Evolutionary conservation across 2,113 vertebrate genomes (phyloP).

Genomic region (Mola mola): DNA sequence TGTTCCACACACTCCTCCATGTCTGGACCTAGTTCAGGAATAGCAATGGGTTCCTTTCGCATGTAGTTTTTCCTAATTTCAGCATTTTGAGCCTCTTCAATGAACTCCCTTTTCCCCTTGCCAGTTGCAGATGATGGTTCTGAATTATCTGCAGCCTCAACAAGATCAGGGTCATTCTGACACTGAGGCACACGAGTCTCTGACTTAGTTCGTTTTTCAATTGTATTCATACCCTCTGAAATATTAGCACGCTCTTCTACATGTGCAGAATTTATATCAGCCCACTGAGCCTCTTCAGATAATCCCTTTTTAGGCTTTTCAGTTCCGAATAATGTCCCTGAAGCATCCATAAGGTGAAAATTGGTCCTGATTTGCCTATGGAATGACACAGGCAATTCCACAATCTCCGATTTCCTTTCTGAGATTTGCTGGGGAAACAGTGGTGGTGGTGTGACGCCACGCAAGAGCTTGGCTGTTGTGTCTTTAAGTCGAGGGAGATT

Average conservation of each 20-base stretch:
- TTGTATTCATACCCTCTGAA: slow-evolving; percentile 33
- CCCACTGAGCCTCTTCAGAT: slow-evolving; percentile 20
- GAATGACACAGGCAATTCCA: slow-evolving; percentile 85
- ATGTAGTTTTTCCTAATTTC: slow-evolving; percentile 75
- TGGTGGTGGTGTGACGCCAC: slow-evolving; percentile 75
- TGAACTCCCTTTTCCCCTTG: slow-evolving; percentile 76
- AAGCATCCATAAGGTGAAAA: slow-evolving; percentile 63
- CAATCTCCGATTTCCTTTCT: slow-evolving; percentile 86
- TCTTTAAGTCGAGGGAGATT: slow-evolving; percentile 87
- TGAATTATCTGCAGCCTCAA: slow-evolving; percentile 37
- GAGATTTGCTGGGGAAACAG: slow-evolving; percentile 67
- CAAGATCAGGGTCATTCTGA: slow-evolving; percentile 74
- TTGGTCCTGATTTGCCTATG: slow-evolving; percentile 87
- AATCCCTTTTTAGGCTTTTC: slow-evolving; percentile 18
- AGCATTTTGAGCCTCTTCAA: slow-evolving; percentile 79
- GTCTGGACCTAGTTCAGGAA: slow-evolving; percentile 72
- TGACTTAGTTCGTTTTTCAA: slow-evolving; percentile 32
- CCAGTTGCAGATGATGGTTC: slow-evolving; percentile 71
- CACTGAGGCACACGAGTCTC: slow-evolving; percentile 77
- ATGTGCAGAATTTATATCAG: slow-evolving; percentile 9
- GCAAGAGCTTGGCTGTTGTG: slow-evolving; percentile 85
- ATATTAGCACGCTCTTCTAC: slow-evolving; percentile 7
- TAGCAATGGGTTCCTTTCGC: slow-evolving; percentile 74
- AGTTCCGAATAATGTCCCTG: slow-evolving; percentile 17
- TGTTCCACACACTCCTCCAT: slow-evolving; percentile 68